Percentiles rank a stretch among this genome's conserved stretches.
Conservation (phyloP, 37 sponge, comb jelly and placozoan genomes). For the Halichondria panicea region DNA sequence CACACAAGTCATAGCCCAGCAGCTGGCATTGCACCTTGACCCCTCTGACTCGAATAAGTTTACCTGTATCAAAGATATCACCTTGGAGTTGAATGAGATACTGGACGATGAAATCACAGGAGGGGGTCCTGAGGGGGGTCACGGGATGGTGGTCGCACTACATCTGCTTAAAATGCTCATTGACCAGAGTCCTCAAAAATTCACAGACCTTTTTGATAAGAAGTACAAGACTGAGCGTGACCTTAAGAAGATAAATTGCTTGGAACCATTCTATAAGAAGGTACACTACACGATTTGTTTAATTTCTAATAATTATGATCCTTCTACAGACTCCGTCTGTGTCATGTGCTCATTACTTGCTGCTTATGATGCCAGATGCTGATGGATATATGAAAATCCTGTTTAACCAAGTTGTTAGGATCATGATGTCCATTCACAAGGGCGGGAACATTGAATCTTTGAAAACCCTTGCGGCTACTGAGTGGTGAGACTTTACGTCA, state of each 20-base stretch:
- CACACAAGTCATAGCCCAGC: conserved; percentile 53
- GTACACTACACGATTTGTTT: conserved; percentile 32
- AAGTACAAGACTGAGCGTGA: conserved; percentile 7
- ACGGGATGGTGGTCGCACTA: conserved; percentile 57
- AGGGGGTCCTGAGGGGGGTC: conserved; percentile 68
- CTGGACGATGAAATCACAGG: conserved; percentile 59
- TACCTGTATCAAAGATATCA: conserved; percentile 1
- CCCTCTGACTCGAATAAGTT: conserved; percentile 3
- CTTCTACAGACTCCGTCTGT: too few relatives aligned
- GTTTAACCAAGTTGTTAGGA: too few relatives aligned
- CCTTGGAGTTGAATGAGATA: conserved; percentile 32
- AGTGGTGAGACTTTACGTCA: too few relatives aligned
- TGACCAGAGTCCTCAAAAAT: conserved; percentile 48
- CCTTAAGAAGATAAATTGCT: conserved; percentile 11
- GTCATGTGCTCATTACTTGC: too few relatives aligned
- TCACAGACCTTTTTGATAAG: conserved; percentile 43
- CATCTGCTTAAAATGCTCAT: conserved; percentile 58
- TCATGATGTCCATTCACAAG: too few relatives aligned
- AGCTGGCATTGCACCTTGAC: conserved; percentile 35
- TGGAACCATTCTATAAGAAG: conserved; percentile 40
- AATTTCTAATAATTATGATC: conserved; percentile 8
- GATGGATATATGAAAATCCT: too few relatives aligned
- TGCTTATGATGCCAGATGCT: too few relatives aligned
- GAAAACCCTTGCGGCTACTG: too few relatives aligned
- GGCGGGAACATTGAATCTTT: too few relatives aligned